A percentile compares a stretch with the other conserved stretches of the same genome.
Evolutionary conservation across 1,140 invertebrate genomes (phyloP).

Genomic region (Mizuhopecten yessoensis): DNA sequence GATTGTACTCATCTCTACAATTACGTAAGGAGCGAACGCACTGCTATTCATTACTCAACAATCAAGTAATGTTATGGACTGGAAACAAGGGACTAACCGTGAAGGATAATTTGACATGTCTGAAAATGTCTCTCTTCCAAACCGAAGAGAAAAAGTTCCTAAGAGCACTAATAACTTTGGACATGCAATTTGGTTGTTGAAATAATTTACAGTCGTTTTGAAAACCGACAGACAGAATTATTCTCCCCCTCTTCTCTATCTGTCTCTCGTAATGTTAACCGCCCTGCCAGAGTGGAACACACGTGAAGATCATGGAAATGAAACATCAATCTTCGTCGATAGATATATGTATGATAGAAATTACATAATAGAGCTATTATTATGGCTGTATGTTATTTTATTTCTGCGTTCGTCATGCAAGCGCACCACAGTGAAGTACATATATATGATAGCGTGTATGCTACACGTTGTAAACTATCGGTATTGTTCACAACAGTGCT

Average conservation of each 20-base stretch:
- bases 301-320: not conserved
- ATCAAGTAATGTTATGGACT: not conserved
- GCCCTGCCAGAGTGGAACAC: not conserved
- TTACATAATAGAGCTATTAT: slow-evolving; percentile 20
- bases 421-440: not conserved
- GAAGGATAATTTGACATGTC: slow-evolving; percentile 32
- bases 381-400: not conserved
- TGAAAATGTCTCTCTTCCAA: not conserved
- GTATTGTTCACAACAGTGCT: not conserved
- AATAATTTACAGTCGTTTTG: slow-evolving; percentile 33
- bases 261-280: not conserved
- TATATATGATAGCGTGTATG: not conserved
- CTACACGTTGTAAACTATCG: not conserved
- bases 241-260: not conserved
- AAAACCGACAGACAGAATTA: slow-evolving; percentile 23
- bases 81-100: not conserved
- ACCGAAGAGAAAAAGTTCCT: slow-evolving; percentile 3
- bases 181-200: slow-evolving; percentile 30
- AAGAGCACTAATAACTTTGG: not conserved
- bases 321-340: not conserved
- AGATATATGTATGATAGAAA: slow-evolving; percentile 8
- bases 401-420: not conserved
- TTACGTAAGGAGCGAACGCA: slow-evolving; percentile 37
- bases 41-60: slow-evolving; percentile 12
- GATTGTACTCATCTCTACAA: slow-evolving; percentile 28